phyloP scores from a whole-genome alignment of 2,888 invertebrate genomes.

The Sclerodermus sp. region DNA sequence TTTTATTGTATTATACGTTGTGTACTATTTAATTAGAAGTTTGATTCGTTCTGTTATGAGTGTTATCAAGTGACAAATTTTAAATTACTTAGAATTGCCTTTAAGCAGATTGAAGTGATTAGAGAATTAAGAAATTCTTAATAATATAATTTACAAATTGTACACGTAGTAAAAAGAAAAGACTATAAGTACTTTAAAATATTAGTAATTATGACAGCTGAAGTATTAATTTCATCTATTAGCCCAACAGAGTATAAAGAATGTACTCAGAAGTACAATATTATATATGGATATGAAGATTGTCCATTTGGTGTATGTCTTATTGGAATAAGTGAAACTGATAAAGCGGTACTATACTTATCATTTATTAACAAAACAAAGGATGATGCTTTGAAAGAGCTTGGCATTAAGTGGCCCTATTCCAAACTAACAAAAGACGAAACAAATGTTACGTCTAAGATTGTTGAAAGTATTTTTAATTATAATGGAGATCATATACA shows the following conservation, averaged over 20 bases:
- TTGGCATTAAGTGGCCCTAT: constrained; percentile 34
- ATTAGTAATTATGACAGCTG: too few species aligned
- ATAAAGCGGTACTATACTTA: constrained; percentile 35
- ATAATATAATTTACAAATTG: too few species aligned
- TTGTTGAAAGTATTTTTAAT: constrained; percentile 26
- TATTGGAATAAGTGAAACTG: constrained; percentile 29
- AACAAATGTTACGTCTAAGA: constrained; percentile 10
- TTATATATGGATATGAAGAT: constrained; percentile 33
- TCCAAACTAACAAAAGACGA: constrained; percentile 23
- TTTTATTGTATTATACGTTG: too few species aligned
- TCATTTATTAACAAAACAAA: constrained; percentile 30
- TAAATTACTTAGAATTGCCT: too few species aligned
- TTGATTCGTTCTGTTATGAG: too few species aligned
- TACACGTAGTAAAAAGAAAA: too few species aligned
- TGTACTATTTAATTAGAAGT: too few species aligned
- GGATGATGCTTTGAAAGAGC: constrained; percentile 13
- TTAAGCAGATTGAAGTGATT: too few species aligned
- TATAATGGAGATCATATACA: constrained; percentile 2
- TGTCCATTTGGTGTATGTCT: constrained; percentile 42
- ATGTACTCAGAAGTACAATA: constrained; percentile 17
- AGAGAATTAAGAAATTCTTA: too few species aligned
- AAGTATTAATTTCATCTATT: constrained; percentile 11
- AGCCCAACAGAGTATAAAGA: constrained; percentile 14
- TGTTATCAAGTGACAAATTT: too few species aligned
- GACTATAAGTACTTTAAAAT: too few species aligned